Base-by-base conservation (phyloP, 1,140 invertebrate genomes). In the Cataglyphis hispanica region DNA sequence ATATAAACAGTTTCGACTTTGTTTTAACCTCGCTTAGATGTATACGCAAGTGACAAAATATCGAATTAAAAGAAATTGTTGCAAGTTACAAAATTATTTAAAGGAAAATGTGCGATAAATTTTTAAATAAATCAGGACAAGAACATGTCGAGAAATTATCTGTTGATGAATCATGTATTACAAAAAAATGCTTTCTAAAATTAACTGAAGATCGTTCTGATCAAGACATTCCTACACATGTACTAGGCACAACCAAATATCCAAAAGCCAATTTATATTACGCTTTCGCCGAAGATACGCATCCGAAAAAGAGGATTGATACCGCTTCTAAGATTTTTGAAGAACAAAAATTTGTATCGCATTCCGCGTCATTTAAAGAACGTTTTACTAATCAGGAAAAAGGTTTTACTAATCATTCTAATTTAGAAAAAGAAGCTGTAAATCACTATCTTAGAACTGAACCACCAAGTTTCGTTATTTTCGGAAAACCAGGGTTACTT, bases 401-500 rank as follows among this genome's bases (percentile, higher is more conserved):
- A n/a, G n/a, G n/a, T 27, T 34, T 86, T 19, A 60, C 22, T 19
- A 25, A 56, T 46, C 77, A 92, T 75, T 78, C 70, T 19, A 93
- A 94, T 72, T 87, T 66, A 13, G 94, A 94, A 61, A 84, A 93
- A 75, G 94, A 95, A 86, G 95, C 96, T 1, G 95, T 96, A 90
- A 91, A 93, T 75, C 89, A 93, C 50, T 96, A 95, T 89, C 91
- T 97, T 37, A 87, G 88, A 70, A 91, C 91, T 1, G 94, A 94
- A 76, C 96, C 96, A 11, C 94, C 94, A n/a, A 95, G 93, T 46
- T 96, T 96, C 85, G 86, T 96, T 43, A 95, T 96, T 87, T 84
- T 96, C 31, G 95, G 96, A 0, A 96, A 96, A 94, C 95, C 96
- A 5, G 96, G 95, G 3, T 89, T 95, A n/a, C 67, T 95, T 58